Evolutionary conservation across 2,113 vertebrate genomes (phyloP).

Genomic region (Neoarius graeffei): DNA sequence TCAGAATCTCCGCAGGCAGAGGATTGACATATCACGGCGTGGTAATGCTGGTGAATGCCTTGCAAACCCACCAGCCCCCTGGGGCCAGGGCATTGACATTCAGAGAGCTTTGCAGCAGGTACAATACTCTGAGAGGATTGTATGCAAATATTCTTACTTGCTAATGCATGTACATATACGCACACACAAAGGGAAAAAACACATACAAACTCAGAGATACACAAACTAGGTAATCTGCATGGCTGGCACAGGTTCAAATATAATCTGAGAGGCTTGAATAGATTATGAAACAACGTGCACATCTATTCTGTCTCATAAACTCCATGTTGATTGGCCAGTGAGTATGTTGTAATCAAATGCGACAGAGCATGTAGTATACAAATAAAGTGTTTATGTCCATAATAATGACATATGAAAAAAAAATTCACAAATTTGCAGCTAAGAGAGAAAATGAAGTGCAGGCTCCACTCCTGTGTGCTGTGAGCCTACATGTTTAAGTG

Average conservation of each 20-base stretch:
- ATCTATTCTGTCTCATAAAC: slow-evolving; percentile 69
- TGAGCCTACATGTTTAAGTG: slow-evolving; percentile 7
- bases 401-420: slow-evolving; percentile 70
- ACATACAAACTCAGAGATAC: slow-evolving; percentile 23
- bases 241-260: slow-evolving; percentile 41
- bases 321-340: slow-evolving; percentile 68
- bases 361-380: slow-evolving; percentile 72
- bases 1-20: slow-evolving; percentile 90
- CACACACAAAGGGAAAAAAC: slow-evolving; percentile 4
- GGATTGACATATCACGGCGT: slow-evolving; percentile 95
- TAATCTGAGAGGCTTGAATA: slow-evolving; percentile 65
- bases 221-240: slow-evolving; percentile 4
- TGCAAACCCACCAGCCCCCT: slow-evolving; percentile 95
- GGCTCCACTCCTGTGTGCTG: slow-evolving; percentile 42
- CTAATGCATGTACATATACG: neutral
- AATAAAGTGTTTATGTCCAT: slow-evolving; percentile 63
- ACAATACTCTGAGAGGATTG: neutral
- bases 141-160: slow-evolving; percentile 36
- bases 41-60: slow-evolving; percentile 97
- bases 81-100: slow-evolving; percentile 98
- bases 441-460: slow-evolving; percentile 52
- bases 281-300: slow-evolving; percentile 70
- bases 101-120: slow-evolving; percentile 98
- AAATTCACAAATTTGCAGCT: slow-evolving; percentile 57
- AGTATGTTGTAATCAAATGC: slow-evolving; percentile 67